Conservation (phyloP, 2,113 vertebrate species). For the Nasalis larvatus region DNA sequence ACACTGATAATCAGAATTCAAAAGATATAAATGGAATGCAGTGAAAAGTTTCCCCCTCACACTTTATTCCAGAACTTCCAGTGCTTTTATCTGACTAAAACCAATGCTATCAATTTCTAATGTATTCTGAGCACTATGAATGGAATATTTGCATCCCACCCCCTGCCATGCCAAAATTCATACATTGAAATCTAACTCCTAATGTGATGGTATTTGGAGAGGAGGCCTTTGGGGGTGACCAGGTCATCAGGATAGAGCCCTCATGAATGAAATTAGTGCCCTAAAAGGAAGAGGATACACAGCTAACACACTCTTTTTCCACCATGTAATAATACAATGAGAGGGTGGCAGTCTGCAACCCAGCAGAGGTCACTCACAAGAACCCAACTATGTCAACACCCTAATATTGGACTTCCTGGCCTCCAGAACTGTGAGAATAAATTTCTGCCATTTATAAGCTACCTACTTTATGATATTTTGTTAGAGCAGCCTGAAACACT, state of each 20-base stretch:
- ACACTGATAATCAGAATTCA: not conserved
- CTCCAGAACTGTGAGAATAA: not conserved
- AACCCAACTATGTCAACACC: not conserved
- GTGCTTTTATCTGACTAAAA: not conserved
- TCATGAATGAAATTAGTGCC: not conserved
- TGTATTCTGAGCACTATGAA: not conserved
- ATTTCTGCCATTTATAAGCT: not conserved
- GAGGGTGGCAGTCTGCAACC: not conserved
- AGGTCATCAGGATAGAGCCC: not conserved
- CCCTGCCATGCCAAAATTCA: not conserved
- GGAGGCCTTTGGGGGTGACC: not conserved
- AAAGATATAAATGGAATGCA: not conserved
- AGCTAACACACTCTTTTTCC: not conserved
- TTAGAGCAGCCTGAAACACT: not conserved
- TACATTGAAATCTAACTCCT: not conserved
- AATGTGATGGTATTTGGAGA: not conserved
- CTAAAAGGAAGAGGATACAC: not conserved
- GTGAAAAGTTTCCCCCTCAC: not conserved
- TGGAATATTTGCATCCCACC: not conserved
- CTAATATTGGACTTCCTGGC: not conserved
- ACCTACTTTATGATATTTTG: not conserved
- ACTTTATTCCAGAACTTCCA: not conserved
- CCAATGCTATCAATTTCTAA: not conserved
- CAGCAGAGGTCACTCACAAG: not conserved
- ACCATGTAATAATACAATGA: not conserved